A percentile compares a stretch with the other conserved stretches of the same genome.
Evolutionary conservation across 2,888 invertebrate species (phyloP).

Genomic region (Portevinia maculata): DNA sequence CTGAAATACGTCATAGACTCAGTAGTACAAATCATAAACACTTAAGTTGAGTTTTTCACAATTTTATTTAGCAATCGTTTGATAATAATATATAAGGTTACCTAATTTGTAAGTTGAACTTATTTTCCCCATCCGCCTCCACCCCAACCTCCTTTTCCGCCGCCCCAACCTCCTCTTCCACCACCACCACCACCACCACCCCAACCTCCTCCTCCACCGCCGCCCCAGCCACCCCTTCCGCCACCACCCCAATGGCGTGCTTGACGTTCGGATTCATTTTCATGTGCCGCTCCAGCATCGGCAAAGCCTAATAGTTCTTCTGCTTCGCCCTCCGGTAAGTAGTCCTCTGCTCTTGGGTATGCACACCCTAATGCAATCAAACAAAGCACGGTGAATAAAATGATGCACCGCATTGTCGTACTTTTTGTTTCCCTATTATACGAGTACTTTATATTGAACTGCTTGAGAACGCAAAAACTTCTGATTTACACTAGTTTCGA

Average conservation of each 20-base stretch:
- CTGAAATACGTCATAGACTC: too few species aligned
- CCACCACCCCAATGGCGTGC: neutral
- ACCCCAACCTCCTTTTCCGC: neutral
- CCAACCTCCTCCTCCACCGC: neutral
- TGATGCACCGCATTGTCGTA: slow-evolving; percentile 12
- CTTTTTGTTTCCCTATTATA: neutral
- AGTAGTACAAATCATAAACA: too few species aligned
- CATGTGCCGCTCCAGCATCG: slow-evolving; percentile 12
- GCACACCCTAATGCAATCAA: neutral
- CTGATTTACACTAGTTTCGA: neutral
- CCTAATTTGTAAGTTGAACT: too few species aligned
- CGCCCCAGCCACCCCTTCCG: neutral
- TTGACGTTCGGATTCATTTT: slow-evolving; percentile 15
- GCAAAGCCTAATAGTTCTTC: neutral
- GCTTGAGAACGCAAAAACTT: too few species aligned
- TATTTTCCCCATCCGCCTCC: neutral
- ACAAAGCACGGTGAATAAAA: slow-evolving; percentile 3
- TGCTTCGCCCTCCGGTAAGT: neutral
- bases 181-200: neutral
- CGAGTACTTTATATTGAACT: too few species aligned
- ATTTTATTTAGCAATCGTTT: neutral
- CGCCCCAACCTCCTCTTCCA: neutral
- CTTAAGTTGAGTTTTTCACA: too few species aligned
- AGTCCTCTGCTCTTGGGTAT: neutral
- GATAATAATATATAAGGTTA: too few species aligned